Evolutionary conservation across 2,113 vertebrate genomes (phyloP).

Genomic region (Puntigrus tetrazona): DNA sequence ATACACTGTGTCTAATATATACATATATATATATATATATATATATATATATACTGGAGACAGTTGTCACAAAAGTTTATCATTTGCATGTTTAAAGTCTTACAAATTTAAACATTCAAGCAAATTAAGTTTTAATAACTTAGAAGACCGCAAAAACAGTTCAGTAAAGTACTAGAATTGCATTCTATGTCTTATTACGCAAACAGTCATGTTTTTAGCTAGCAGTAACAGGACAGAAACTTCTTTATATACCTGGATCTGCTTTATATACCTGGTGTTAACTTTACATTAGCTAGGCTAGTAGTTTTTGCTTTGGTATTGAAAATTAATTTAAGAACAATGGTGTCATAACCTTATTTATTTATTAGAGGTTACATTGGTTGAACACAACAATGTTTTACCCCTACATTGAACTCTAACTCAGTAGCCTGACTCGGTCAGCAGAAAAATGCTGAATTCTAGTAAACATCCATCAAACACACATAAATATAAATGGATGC

Average conservation of each 20-base stretch:
- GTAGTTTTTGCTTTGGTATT: background rate
- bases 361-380: too few relatives aligned
- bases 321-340: too few relatives aligned
- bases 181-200: background rate
- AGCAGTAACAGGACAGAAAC: background rate
- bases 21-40: too few relatives aligned
- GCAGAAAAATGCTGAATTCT: background rate
- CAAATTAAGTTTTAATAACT: background rate
- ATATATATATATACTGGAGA: too few relatives aligned
- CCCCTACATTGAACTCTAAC: too few relatives aligned
- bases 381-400: too few relatives aligned
- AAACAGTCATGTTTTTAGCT: background rate
- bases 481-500: background rate
- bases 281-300: background rate
- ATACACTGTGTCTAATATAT: too few relatives aligned
- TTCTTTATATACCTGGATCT: too few relatives aligned
- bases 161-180: background rate
- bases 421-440: background rate
- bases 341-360: background rate
- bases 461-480: background rate
- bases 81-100: background rate
- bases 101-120: background rate
- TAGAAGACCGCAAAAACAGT: background rate
- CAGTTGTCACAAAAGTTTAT: background rate
- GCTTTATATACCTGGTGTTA: background rate